Conservation (phyloP, 1,140 invertebrate genomes). For the Polyergus mexicanus region DNA sequence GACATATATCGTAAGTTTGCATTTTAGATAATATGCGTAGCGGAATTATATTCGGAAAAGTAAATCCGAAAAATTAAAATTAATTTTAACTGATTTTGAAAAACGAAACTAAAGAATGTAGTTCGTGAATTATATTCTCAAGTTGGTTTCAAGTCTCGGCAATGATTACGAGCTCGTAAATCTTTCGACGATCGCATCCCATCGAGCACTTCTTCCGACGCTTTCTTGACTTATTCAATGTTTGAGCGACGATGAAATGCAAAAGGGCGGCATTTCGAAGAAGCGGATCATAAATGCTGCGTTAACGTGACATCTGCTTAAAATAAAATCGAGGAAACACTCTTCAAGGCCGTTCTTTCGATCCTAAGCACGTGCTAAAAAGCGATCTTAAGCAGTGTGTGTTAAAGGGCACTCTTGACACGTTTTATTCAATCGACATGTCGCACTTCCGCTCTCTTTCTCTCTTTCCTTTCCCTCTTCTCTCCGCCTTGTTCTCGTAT, state of each 20-base stretch:
- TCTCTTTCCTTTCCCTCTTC: neutral
- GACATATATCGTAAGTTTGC: slow-evolving; percentile 89
- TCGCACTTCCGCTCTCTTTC: slow-evolving; percentile 36
- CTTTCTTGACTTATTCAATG: slow-evolving; percentile 23
- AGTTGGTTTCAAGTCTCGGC: neutral
- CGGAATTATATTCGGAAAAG: neutral
- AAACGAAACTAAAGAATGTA: neutral
- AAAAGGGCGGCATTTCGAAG: slow-evolving; percentile 20
- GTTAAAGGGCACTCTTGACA: slow-evolving; percentile 56
- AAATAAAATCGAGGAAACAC: slow-evolving; percentile 64
- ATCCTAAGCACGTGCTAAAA: slow-evolving; percentile 59
- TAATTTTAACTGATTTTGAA: neutral
- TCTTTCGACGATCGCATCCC: slow-evolving; percentile 19
- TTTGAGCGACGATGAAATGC: slow-evolving; percentile 44
- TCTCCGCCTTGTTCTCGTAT: slow-evolving; percentile 25
- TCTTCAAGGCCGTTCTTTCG: slow-evolving; percentile 56
- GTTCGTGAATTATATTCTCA: neutral
- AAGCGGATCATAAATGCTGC: slow-evolving; percentile 23
- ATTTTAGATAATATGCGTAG: neutral
- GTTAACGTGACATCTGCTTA: slow-evolving; percentile 64
- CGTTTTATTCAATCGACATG: slow-evolving; percentile 55
- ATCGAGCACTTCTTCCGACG: slow-evolving; percentile 9
- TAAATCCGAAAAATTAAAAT: neutral
- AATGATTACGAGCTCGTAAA: slow-evolving; percentile 23
- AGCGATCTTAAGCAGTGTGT: slow-evolving; percentile 9